Percentiles rank a stretch among this genome's conserved stretches.
phyloP scores from a whole-genome alignment of 2,797 vertebrate species.

The Helarctos malayanus region DNA sequence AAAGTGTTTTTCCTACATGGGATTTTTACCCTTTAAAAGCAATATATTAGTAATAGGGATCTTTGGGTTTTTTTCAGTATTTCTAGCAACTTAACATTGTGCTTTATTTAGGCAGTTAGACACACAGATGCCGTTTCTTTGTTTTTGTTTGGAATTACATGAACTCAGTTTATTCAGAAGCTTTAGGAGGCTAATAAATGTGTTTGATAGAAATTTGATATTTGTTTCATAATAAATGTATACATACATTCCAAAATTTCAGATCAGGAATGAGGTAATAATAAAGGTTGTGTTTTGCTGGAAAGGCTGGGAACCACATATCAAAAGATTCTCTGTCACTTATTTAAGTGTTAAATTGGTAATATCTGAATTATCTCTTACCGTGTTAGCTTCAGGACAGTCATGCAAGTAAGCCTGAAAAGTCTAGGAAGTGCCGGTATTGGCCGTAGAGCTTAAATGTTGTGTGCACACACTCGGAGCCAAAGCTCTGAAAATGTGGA shows the following conservation, averaged over 20 bases:
- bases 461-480: background rate
- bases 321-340: background rate
- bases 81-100: background rate
- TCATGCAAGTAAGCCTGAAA: slow-evolving; percentile 15
- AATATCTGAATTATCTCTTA: slow-evolving; percentile 57
- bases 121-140: background rate
- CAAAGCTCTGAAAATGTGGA: background rate
- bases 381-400: background rate
- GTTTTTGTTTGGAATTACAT: background rate
- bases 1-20: background rate
- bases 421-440: background rate
- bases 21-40: background rate
- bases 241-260: slow-evolving; percentile 17
- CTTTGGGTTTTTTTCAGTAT: slow-evolving; percentile 26
- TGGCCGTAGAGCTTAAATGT: background rate
- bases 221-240: slow-evolving; percentile 3
- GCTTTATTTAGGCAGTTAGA: background rate
- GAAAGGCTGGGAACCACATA: background rate
- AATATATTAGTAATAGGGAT: background rate
- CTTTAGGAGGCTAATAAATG: slow-evolving; percentile 18
- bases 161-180: background rate
- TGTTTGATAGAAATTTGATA: background rate
- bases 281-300: background rate
- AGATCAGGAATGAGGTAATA: background rate
- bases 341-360: slow-evolving; percentile 13